phyloP scores from a whole-genome alignment of 1,140 invertebrate genomes.

The Matsumurasca onukii region DNA sequence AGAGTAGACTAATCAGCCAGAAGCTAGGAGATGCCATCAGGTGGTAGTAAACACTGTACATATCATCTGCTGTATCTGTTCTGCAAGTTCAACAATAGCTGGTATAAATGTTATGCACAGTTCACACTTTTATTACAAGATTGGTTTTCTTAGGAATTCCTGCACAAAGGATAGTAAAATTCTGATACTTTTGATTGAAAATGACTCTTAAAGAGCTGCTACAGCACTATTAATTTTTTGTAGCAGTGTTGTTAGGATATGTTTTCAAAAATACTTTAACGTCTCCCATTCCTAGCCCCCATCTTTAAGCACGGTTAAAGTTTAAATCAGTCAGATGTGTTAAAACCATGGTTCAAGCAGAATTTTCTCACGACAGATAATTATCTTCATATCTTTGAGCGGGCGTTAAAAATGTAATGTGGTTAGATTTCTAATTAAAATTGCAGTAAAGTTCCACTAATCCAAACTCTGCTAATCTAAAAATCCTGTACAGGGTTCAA shows the following conservation, averaged over 20 bases:
- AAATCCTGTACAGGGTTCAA: background rate
- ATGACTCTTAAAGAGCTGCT: background rate
- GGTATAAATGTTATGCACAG: background rate
- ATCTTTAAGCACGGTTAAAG: too few species aligned
- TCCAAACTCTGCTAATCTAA: background rate
- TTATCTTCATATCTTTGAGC: too few species aligned
- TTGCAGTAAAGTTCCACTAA: too few species aligned
- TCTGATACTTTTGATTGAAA: background rate
- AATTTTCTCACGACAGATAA: too few species aligned
- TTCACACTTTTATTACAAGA: background rate
- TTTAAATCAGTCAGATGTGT: too few species aligned
- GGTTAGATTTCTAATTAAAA: too few species aligned
- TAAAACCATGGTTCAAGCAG: too few species aligned
- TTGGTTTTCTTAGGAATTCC: background rate
- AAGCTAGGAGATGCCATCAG: background rate
- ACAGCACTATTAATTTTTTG: background rate
- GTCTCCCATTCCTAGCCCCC: too few species aligned
- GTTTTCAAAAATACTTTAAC: too few species aligned
- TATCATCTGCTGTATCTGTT: background rate
- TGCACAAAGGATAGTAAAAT: background rate
- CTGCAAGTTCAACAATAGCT: background rate
- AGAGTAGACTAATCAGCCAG: background rate
- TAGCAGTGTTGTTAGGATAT: too few species aligned
- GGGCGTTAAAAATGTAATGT: too few species aligned
- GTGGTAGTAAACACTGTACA: slow-evolving; percentile 7